Evolutionary conservation across 2,888 invertebrate genomes (phyloP), one percentile per base, ranked within the genome.

Genomic region (Phalangium opilio): DNA sequence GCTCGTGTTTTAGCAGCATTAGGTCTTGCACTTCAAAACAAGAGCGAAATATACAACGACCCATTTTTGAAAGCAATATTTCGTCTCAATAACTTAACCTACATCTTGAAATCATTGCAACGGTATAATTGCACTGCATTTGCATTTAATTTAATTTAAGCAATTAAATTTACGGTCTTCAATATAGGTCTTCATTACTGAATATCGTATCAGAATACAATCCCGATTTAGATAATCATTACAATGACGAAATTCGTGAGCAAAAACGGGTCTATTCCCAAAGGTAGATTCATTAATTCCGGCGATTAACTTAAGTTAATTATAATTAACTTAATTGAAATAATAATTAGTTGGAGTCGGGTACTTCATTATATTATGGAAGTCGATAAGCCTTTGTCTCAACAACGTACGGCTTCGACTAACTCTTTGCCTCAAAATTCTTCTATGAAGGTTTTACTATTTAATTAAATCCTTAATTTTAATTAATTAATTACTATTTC

Each of bases 11-110:
- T 95, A 51, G 85, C 87, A 5, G 87, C 91, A 58, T 69, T 95
- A 46, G 91, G 90, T 63, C 73, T 87, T 57, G 85, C 89, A 8
- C 73, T 95, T 32, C 77, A 85, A 51, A 89, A 79, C 64, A 87
- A 90, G 69, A 86, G 89, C 64, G 90, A 93, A 61, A 80, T 84
- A 50, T 95, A 95, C 62, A 79, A 77, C 35, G 93, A 93, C 63
- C 70, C 73, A 39, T 85, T 85, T 3, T 73, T 93, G 14, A 81
- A 61, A 46, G 83, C 89, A 7, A 76, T 93, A 45, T 95, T 95
- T 63, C 76, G 90, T 50, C 70, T 95, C 39, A 96, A 96, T 67
- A 96, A 96, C 66, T 87, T 85, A 56, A 81, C 91, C 65, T 91
- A 95, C 62, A 80, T 95, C 51, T 71, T 91, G n/a, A 90, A 87